A percentile compares a stretch with the other conserved stretches of the same genome.
These are phyloP conservation scores for Sebastiscus tertius DNA, from an alignment of 2,797 vertebrate genomes.

Conservation along the genomic window DNA sequence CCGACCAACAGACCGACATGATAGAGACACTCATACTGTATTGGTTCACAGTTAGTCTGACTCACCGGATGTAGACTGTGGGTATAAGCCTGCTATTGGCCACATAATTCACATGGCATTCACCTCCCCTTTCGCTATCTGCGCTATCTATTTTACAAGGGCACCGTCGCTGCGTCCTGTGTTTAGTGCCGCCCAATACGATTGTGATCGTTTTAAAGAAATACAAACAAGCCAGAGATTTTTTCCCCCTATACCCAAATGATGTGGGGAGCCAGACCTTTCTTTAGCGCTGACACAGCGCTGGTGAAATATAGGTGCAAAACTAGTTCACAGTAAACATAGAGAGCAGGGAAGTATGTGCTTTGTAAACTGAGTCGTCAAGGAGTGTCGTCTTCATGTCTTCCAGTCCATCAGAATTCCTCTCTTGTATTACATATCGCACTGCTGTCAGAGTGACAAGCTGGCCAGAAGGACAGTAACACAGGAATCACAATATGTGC, in stretches of 20 bases:
- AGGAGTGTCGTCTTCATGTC: conserved; percentile 34
- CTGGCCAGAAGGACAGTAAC: conserved; percentile 35
- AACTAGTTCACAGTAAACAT: not conserved
- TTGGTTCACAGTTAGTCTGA: not conserved
- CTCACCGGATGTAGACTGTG: no score
- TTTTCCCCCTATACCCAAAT: not conserved
- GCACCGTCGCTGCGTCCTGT: no score
- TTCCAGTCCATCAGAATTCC: conserved; percentile 41
- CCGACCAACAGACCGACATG: not conserved
- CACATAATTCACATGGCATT: not conserved
- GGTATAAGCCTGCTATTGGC: no score
- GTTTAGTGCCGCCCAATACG: not conserved
- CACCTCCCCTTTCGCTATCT: not conserved
- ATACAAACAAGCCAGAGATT: not conserved
- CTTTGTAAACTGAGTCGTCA: conserved; percentile 1
- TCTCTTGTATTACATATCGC: conserved; percentile 23
- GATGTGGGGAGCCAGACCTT: not conserved
- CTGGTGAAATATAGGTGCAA: not conserved
- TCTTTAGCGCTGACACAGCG: not conserved
- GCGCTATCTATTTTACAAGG: not conserved
- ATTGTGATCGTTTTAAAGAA: not conserved
- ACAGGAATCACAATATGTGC: conserved; percentile 39
- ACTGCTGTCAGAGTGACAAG: conserved; percentile 16
- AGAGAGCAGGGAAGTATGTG: no score
- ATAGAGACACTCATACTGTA: not conserved